Percentiles rank a stretch among this genome's conserved stretches.
phyloP scores from a whole-genome alignment of 2,797 vertebrate species.

The Chaetodon trifasciatus region DNA sequence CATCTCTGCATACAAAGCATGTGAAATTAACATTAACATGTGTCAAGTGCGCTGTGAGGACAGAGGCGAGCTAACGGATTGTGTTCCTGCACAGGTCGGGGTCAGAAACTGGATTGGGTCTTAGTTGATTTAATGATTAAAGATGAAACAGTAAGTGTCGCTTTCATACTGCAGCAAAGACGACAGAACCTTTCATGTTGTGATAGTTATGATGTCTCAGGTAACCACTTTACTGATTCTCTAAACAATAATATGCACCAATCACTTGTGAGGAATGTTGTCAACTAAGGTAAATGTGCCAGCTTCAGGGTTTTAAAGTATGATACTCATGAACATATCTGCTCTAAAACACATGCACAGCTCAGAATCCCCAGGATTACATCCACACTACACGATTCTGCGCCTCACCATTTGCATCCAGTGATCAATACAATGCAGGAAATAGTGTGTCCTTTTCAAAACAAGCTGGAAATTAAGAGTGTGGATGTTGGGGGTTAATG shows the following conservation, averaged over 20 bases:
- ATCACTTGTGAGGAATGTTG: neutral
- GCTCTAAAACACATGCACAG: neutral
- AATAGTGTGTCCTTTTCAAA: neutral
- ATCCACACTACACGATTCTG: too few relatives aligned
- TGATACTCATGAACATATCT: neutral
- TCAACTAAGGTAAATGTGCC: neutral
- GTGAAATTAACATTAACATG: conserved; percentile 55
- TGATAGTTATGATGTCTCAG: neutral
- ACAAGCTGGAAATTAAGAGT: neutral
- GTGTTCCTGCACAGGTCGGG: conserved; percentile 12
- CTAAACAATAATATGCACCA: neutral
- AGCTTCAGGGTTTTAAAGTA: neutral
- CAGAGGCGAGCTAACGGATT: neutral
- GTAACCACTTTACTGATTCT: neutral
- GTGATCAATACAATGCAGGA: neutral
- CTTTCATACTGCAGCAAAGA: neutral
- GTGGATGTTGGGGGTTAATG: neutral
- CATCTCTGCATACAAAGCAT: conserved; percentile 27
- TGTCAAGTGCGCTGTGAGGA: conserved; percentile 14
- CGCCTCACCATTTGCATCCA: neutral
- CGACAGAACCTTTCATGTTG: neutral
- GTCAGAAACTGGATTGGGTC: conserved; percentile 3
- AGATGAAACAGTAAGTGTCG: neutral
- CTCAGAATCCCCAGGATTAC: neutral
- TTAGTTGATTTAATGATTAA: conserved; percentile 9